Base-by-base conservation (phyloP, 1,140 invertebrate species). In the Cyphomyrmex costatus region DNA sequence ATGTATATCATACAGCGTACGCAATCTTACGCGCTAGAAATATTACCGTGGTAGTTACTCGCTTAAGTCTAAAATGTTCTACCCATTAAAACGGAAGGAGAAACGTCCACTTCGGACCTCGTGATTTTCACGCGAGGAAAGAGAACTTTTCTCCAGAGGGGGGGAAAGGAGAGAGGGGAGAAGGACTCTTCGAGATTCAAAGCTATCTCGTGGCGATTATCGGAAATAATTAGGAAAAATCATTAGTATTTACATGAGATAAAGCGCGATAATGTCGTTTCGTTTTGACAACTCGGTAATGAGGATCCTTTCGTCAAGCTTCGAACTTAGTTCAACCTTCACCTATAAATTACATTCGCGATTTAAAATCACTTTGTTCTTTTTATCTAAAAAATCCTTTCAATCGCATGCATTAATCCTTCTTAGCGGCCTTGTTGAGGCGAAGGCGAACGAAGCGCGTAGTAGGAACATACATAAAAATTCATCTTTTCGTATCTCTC, bases 201-300 rank as follows among this genome's bases (percentile, higher is more conserved):
- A 53, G 27, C 27, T 60, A 49, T 83, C 53, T 70, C 65, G 63
- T 79, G 60, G 46, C 24, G 53, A 73, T 42, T 71, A 53, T 74
- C 86, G 76, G 42, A 77, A 70, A 58, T 51, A 58, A 82, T 85
- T 27, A 21, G 61, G 65, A 82, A 49, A 27, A 80, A 73, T 89
- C 85, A 86, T 86, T 91, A 83, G 58, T 92, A 91, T 92, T 85
- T 92, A 93, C 91, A 92, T 87, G 70, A 89, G 86, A 68, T 61
- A 66, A 65, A 68, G 58, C 24, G 83, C 60, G 78, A 90, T 46
- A 83, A 74, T 56, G 88, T 90, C 68, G 87, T 88, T 85, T 74
- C 51, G 77, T 82, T 42, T 86, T 68, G 74, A 84, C 83, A 73
- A 88, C 58, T 85, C 89, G 82, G 70, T 56, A 71, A 74, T 82